Conservation (phyloP, 2,797 vertebrate genomes). For the Pangasius macronema region DNA sequence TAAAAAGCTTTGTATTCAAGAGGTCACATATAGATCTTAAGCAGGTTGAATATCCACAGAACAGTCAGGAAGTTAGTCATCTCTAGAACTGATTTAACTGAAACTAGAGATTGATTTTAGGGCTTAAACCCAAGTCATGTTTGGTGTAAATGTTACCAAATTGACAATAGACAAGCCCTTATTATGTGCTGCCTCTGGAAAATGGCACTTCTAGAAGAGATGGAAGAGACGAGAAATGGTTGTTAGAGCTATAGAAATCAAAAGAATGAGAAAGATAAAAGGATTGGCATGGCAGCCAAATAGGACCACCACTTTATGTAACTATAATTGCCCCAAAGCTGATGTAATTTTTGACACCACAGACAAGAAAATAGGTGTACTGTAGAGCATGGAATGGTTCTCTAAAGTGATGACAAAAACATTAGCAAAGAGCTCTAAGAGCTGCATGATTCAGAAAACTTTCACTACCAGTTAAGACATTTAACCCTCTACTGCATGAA, state of each 20-base stretch:
- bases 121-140: slow-evolving; percentile 5
- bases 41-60: neutral
- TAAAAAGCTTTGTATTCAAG: neutral
- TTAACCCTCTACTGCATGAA: too few species aligned
- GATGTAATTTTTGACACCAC: slow-evolving; percentile 41
- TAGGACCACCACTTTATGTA: slow-evolving; percentile 21
- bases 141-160: slow-evolving; percentile 7
- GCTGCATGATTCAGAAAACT: neutral
- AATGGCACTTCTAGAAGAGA: slow-evolving; percentile 32
- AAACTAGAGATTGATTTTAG: slow-evolving; percentile 9
- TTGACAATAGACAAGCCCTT: slow-evolving; percentile 37
- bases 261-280: slow-evolving; percentile 52
- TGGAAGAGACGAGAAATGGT: slow-evolving; percentile 38
- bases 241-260: slow-evolving; percentile 34
- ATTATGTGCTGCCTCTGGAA: slow-evolving; percentile 13
- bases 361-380: slow-evolving; percentile 39
- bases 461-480: neutral
- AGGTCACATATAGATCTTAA: neutral
- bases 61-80: neutral
- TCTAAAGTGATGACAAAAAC: neutral
- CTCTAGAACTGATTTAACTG: neutral
- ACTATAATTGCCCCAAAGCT: slow-evolving; percentile 40
- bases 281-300: slow-evolving; percentile 33
- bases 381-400: slow-evolving; percentile 15
- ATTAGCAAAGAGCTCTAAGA: neutral